A percentile compares a stretch with the other conserved stretches of the same genome.
These are phyloP conservation scores for Collichthys lucidus DNA, from an alignment of 2,113 vertebrate genomes.

Conservation along the genomic window DNA sequence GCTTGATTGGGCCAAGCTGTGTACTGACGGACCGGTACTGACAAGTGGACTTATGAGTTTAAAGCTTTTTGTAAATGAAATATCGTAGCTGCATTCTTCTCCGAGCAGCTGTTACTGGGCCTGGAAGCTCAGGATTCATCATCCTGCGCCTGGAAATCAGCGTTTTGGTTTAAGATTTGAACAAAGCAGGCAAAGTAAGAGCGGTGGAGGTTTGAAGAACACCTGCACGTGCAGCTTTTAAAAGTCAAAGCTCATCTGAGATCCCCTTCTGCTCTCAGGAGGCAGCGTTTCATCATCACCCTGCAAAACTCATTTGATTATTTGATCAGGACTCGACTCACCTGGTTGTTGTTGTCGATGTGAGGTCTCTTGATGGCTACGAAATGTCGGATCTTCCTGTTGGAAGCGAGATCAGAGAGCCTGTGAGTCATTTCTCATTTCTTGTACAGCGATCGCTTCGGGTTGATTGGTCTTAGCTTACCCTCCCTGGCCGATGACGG, in stretches of 20 bases:
- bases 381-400: slow-evolving; percentile 96
- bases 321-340: slow-evolving; percentile 58
- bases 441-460: too few species aligned
- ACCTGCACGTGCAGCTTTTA: not conserved
- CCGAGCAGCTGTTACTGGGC: slow-evolving; percentile 1
- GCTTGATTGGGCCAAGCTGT: slow-evolving; percentile 36
- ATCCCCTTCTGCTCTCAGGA: not conserved
- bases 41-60: slow-evolving; percentile 4
- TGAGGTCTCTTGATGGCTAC: slow-evolving; percentile 95
- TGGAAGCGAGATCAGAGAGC: slow-evolving; percentile 59
- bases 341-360: slow-evolving; percentile 93
- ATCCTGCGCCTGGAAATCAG: slow-evolving; percentile 1
- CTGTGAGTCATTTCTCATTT: slow-evolving; percentile 10
- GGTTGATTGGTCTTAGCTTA: slow-evolving; percentile 72
- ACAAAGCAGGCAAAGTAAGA: not conserved
- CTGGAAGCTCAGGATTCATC: slow-evolving; percentile 6
- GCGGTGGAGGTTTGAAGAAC: not conserved
- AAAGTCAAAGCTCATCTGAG: not conserved
- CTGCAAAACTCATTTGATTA: not conserved
- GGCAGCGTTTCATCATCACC: not conserved
- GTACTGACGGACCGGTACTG: slow-evolving; percentile 28
- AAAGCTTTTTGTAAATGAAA: slow-evolving; percentile 29
- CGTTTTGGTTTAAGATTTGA: not conserved
- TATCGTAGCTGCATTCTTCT: not conserved
- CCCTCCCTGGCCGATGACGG: slow-evolving; percentile 96